A percentile compares a stretch with the other conserved stretches of the same genome.
Conservation (phyloP, 2,797 vertebrate genomes). For the Hipposideros larvatus region DNA sequence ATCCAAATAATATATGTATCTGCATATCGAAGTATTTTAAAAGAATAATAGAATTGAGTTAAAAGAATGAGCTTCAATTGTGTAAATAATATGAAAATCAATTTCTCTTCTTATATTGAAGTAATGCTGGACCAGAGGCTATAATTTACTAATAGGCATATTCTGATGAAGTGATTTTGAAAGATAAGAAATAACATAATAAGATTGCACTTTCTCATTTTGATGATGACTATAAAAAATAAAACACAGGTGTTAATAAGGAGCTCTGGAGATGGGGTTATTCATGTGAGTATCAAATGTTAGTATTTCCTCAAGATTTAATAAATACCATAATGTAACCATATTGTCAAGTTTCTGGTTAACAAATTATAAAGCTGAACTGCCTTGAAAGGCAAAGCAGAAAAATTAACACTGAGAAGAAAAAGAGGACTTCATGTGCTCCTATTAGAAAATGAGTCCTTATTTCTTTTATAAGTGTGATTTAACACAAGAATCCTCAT, state of each 20-base stretch:
- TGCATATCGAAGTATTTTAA: background rate
- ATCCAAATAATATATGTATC: background rate
- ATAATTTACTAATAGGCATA: background rate
- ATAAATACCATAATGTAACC: background rate
- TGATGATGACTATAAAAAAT: background rate
- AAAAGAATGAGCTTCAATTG: background rate
- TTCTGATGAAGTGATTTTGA: conserved; percentile 38
- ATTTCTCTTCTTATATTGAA: background rate
- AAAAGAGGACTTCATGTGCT: background rate
- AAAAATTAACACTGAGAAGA: background rate
- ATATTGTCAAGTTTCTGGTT: background rate
- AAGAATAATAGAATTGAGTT: background rate
- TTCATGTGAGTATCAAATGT: background rate
- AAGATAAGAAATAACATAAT: background rate
- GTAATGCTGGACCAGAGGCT: background rate
- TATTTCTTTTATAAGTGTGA: background rate
- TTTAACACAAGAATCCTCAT: background rate
- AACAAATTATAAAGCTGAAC: conserved; percentile 21
- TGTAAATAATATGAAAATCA: background rate
- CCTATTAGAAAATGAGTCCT: background rate
- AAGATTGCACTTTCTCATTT: background rate
- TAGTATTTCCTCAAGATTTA: background rate
- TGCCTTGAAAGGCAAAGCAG: background rate
- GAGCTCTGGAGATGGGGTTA: background rate
- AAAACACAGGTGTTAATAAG: background rate